Base-by-base conservation (phyloP, 1,140 invertebrate genomes). In the Drosophila sechellia region DNA sequence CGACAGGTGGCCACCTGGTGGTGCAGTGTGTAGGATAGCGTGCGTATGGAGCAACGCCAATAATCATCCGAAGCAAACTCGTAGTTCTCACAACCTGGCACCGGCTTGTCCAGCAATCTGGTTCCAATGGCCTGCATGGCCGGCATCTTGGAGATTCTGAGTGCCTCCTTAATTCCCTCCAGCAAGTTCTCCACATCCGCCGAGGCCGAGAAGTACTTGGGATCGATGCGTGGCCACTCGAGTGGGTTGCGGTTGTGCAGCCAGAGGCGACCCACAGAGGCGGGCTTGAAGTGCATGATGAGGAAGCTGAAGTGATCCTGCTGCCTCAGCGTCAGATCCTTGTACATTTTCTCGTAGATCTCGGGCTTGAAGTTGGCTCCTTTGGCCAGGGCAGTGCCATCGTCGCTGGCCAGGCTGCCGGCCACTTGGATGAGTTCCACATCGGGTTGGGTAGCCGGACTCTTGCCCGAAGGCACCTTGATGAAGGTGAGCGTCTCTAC, bases 1-100 rank as follows among this genome's bases (percentile, higher is more conserved):
- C 95, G 96, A 45, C 94, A 95, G 1, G 96, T 96, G 4, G 95
- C 93, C 13, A 95, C 93, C 72, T 96, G 95, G 87, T 97, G 96
- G 81, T 96, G 95, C 68, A 96, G 93, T 12, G 94, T 94, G 1
- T 94, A 92, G 0, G 95, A 94, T 3, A 95, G 43, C 2, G 95
- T 93, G 46, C 94, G 93, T 1, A 96, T 92, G 1, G 95, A 94
- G 79, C 96, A 97, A 42, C 94, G 93, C 95, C 96, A 96, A 76
- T 97, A 97, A 3, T 94, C 93, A 60, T 96, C 95, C 1, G 93
- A 93, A 3, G 87, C 94, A 70, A 95, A 96, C 3, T 89, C 61
- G 48, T 93, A 92, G 0, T 90, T 75, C 43, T 83, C 85, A 89
- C 96, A 96, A 1, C 94, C 94, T 0, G 95, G 95, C 46, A 95